Percentiles rank a stretch among this genome's conserved stretches.
phyloP scores from a whole-genome alignment of 2,113 vertebrate genomes.

The Nettapus auritus region DNA sequence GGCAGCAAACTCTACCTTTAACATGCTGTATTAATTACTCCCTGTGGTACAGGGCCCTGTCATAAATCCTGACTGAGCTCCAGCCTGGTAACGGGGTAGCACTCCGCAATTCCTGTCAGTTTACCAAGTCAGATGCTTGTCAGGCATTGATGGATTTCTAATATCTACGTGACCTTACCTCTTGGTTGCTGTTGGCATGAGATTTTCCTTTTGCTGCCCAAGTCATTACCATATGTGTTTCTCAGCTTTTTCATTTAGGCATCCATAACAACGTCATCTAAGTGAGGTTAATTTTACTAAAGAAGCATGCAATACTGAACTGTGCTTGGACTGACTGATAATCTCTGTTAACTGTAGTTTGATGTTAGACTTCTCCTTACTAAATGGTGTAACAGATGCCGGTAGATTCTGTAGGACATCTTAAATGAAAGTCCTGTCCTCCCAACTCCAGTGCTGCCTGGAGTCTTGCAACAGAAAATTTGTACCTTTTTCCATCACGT shows the following conservation, averaged over 20 bases:
- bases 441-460: background rate
- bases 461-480: background rate
- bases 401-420: background rate
- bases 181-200: background rate
- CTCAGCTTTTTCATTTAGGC: background rate
- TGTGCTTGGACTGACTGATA: background rate
- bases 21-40: background rate
- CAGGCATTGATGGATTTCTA: background rate
- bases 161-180: background rate
- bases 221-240: background rate
- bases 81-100: background rate
- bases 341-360: background rate
- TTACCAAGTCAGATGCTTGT: background rate
- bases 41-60: background rate
- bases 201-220: background rate
- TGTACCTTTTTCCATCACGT: background rate
- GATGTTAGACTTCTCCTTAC: background rate
- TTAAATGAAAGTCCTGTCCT: background rate
- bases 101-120: background rate
- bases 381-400: background rate
- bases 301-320: background rate
- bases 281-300: background rate
- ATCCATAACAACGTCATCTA: background rate
- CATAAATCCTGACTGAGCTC: background rate
- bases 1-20: background rate